Conservation (phyloP, 2,797 vertebrate genomes). For the Phataginus tetradactyla region DNA sequence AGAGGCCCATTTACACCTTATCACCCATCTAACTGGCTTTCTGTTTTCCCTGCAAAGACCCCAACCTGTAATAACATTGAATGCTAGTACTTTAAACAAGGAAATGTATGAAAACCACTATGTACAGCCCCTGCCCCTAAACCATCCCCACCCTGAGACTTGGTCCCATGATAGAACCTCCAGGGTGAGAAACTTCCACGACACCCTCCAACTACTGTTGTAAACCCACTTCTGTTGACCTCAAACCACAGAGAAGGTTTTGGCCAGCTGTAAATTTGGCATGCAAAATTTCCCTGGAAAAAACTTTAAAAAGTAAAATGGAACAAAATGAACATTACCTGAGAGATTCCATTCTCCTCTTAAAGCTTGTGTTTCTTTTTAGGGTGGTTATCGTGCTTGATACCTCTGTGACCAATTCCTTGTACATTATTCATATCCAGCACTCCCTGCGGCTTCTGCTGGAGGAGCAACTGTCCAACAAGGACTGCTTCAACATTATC, state of each 20-base stretch:
- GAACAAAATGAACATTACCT: slow-evolving; percentile 64
- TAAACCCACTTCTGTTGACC: background rate
- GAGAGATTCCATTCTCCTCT: background rate
- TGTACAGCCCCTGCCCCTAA: background rate
- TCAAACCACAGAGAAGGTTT: background rate
- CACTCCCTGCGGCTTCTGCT: slow-evolving; percentile 88
- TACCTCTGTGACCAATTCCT: slow-evolving; percentile 84
- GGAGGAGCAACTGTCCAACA: slow-evolving; percentile 89
- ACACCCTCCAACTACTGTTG: background rate
- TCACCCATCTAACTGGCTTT: background rate
- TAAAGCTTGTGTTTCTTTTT: slow-evolving; percentile 67
- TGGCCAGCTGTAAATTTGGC: slow-evolving; percentile 26
- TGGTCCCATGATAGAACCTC: background rate
- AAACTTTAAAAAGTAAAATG: slow-evolving; percentile 74
- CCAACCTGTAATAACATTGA: background rate
- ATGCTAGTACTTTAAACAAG: background rate
- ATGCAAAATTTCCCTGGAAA: slow-evolving; percentile 63
- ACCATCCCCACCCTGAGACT: background rate
- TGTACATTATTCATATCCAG: slow-evolving; percentile 87
- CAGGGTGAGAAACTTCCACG: background rate
- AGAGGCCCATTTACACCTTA: too few species aligned
- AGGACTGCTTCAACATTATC: slow-evolving; percentile 89
- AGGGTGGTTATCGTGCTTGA: slow-evolving; percentile 90
- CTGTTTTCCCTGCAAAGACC: background rate
- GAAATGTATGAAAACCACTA: background rate